Percentiles rank a stretch among this genome's conserved stretches.
Conservation (phyloP, 2,797 vertebrate species). For the Clarias pachynema region DNA sequence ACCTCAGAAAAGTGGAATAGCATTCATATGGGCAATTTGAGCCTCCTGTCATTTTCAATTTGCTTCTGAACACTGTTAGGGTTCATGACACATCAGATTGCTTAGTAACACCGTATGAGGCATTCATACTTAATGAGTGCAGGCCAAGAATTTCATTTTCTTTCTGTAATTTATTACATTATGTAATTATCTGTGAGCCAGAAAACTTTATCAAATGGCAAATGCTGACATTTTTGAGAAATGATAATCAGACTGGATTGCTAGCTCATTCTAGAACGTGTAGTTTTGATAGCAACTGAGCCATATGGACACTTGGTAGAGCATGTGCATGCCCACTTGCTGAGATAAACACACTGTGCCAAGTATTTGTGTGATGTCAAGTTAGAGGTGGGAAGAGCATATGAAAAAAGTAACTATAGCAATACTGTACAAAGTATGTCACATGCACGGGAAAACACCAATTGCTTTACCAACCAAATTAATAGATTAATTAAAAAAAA, state of each 20-base stretch:
- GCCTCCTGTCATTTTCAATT: constrained; percentile 49
- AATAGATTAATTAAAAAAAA: neutral
- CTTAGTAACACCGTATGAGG: constrained; percentile 44
- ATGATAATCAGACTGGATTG: constrained; percentile 46
- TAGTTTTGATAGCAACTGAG: constrained; percentile 32
- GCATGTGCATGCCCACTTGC: constrained; percentile 9
- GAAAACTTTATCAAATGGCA: constrained; percentile 52
- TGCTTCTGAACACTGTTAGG: constrained; percentile 44
- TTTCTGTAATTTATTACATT: constrained; percentile 55
- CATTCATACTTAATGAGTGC: constrained; percentile 51
- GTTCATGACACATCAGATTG: constrained; percentile 52
- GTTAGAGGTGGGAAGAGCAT: neutral
- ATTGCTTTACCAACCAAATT: neutral
- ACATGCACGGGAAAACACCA: neutral
- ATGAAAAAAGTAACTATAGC: neutral
- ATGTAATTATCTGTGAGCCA: constrained; percentile 57
- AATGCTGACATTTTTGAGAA: constrained; percentile 53
- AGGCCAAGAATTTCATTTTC: constrained; percentile 55
- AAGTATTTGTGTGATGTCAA: neutral
- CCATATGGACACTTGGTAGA: constrained; percentile 26
- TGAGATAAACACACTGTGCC: neutral
- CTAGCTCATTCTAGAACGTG: constrained; percentile 34
- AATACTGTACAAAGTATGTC: neutral
- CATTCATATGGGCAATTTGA: constrained; percentile 42
- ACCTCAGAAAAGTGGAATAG: constrained; percentile 37